A percentile compares a stretch with the other conserved stretches of the same genome.
Conservation (phyloP, 2,888 invertebrate species). For the Scotopteryx bipunctaria region DNA sequence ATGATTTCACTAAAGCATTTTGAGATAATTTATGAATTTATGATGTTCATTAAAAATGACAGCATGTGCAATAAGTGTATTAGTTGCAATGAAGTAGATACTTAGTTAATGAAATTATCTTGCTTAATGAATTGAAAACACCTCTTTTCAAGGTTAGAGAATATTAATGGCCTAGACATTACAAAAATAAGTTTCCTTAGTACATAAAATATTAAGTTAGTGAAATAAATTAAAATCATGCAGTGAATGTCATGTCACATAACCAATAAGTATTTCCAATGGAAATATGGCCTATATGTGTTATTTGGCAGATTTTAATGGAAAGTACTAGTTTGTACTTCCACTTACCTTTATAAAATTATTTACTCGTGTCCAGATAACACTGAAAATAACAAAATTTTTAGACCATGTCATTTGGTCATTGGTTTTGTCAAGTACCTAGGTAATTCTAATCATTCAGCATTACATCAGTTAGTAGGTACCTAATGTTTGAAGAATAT, state of each 20-base stretch:
- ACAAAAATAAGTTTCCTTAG: too few relatives aligned
- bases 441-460: background rate
- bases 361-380: conserved; percentile 77
- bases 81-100: too few relatives aligned
- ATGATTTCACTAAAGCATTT: too few relatives aligned
- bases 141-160: background rate
- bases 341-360: conserved; percentile 78
- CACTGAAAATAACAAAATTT: conserved; percentile 81
- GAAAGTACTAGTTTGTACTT: conserved; percentile 75
- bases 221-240: conserved; percentile 9
- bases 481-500: too few relatives aligned
- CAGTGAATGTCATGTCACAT: conserved; percentile 13
- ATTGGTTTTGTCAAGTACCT: conserved; percentile 13
- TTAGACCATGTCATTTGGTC: conserved; percentile 63
- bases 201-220: too few relatives aligned
- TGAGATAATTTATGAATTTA: too few relatives aligned
- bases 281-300: conserved; percentile 4
- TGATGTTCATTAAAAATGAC: too few relatives aligned
- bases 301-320: conserved; percentile 57
- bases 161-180: background rate
- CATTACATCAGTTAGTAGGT: too few relatives aligned
- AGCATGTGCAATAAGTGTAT: too few relatives aligned
- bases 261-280: too few relatives aligned
- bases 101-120: too few relatives aligned
- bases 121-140: too few relatives aligned